Conservation (phyloP, 2,113 vertebrate species). For the Piprites chloris region DNA sequence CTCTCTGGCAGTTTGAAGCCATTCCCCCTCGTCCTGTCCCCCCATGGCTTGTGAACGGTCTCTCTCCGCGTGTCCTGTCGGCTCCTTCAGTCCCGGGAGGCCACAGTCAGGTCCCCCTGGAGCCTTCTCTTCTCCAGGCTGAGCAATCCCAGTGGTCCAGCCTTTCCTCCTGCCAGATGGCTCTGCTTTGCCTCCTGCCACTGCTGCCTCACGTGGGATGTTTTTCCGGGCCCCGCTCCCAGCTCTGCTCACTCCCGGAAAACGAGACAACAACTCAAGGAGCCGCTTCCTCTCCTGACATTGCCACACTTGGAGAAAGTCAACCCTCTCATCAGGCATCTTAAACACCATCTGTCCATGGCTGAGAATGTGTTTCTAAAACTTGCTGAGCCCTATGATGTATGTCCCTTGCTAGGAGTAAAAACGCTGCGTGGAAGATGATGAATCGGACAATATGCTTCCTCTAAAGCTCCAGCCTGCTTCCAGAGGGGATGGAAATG, state of each 20-base stretch:
- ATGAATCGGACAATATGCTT: slow-evolving; percentile 46
- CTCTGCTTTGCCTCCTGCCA: neutral
- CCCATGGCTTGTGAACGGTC: neutral
- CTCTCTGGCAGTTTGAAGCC: neutral
- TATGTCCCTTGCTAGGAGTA: slow-evolving; percentile 38
- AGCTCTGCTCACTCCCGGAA: neutral
- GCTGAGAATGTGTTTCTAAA: neutral
- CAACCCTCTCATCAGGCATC: slow-evolving; percentile 18
- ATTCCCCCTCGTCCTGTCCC: neutral
- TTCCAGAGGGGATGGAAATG: neutral
- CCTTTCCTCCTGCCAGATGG: neutral
- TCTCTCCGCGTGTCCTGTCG: neutral
- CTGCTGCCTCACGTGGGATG: fast-evolving
- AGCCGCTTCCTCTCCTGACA: neutral
- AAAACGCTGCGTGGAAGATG: slow-evolving; percentile 13
- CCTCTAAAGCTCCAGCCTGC: neutral
- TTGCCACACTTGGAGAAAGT: slow-evolving; percentile 30
- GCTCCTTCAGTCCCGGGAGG: no score
- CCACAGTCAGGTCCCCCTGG: neutral
- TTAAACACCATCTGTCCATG: slow-evolving; percentile 38
- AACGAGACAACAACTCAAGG: neutral
- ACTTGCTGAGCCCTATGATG: slow-evolving; percentile 22
- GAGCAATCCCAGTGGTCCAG: neutral
- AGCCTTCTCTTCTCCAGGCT: neutral
- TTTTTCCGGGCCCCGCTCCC: neutral